These are phyloP conservation scores for Nothobranchius furzeri DNA, from an alignment of 2,113 vertebrate species.

Conservation along the genomic window DNA sequence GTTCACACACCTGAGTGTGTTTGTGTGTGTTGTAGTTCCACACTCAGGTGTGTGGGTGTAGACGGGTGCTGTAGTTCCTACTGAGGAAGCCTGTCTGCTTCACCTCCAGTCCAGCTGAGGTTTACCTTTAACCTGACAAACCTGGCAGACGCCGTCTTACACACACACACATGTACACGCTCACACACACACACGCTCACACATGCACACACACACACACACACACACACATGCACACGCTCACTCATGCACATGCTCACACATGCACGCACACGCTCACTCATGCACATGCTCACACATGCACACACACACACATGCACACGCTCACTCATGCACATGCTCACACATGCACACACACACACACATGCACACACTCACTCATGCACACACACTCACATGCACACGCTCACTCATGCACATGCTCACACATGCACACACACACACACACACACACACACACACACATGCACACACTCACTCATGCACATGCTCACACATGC, in stretches of 20 bases:
- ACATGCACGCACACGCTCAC: background rate
- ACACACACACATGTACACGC: background rate
- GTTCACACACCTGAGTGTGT: background rate
- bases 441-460: background rate
- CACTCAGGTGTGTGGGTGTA: slow-evolving; percentile 14
- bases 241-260: background rate
- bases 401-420: background rate
- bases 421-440: background rate
- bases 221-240: background rate
- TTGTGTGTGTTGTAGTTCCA: background rate
- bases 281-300: background rate
- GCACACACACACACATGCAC: background rate
- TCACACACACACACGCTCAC: background rate
- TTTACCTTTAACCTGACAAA: slow-evolving; percentile 30
- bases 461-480: background rate
- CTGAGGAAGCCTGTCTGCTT: slow-evolving; percentile 62
- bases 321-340: background rate
- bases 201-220: background rate
- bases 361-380: background rate
- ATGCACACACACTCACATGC: background rate
- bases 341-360: background rate
- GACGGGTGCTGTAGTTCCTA: slow-evolving; percentile 37
- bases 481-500: background rate
- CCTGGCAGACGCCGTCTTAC: slow-evolving; percentile 3
- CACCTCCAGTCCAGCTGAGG: slow-evolving; percentile 54